These are phyloP conservation scores for Frankliniella fusca DNA, from an alignment of 2,888 invertebrate genomes.

Conservation along the genomic window DNA sequence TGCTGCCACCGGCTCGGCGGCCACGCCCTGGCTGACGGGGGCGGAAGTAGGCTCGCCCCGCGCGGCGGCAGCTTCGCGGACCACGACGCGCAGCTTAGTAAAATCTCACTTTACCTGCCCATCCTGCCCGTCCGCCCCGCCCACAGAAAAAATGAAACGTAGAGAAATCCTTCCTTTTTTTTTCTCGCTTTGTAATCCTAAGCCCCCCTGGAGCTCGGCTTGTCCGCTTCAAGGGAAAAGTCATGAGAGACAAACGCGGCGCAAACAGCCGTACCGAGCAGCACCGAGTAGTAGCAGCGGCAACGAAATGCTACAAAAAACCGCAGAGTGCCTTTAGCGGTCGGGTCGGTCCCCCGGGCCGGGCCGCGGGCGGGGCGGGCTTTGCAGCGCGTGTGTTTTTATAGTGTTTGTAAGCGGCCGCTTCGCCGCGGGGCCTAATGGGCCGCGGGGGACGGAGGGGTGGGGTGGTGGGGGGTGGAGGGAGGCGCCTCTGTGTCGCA, in stretches of 20 bases:
- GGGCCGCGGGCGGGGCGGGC: neutral
- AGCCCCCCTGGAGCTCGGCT: neutral
- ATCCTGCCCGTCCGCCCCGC: neutral
- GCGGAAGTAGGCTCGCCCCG: too few relatives aligned
- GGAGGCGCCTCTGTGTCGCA: neutral
- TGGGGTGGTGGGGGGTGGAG: neutral
- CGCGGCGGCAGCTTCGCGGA: too few relatives aligned
- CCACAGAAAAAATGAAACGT: neutral
- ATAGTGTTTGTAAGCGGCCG: too few relatives aligned
- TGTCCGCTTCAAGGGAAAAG: neutral
- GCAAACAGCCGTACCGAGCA: neutral
- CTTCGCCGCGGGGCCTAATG: too few relatives aligned
- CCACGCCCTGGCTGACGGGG: neutral
- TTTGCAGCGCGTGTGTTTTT: too few relatives aligned
- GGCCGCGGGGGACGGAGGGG: too few relatives aligned
- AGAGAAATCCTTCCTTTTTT: neutral
- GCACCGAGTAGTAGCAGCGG: too few relatives aligned
- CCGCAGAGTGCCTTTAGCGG: neutral
- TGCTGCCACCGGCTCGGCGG: neutral
- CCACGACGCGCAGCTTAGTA: neutral
- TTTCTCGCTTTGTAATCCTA: neutral
- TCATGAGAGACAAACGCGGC: neutral
- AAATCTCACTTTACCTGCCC: neutral
- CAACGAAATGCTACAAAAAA: too few relatives aligned
- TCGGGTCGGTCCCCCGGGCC: neutral